Evolutionary conservation across 2,888 invertebrate species (phyloP).

Genomic region (Hirtodrosophila confusa): DNA sequence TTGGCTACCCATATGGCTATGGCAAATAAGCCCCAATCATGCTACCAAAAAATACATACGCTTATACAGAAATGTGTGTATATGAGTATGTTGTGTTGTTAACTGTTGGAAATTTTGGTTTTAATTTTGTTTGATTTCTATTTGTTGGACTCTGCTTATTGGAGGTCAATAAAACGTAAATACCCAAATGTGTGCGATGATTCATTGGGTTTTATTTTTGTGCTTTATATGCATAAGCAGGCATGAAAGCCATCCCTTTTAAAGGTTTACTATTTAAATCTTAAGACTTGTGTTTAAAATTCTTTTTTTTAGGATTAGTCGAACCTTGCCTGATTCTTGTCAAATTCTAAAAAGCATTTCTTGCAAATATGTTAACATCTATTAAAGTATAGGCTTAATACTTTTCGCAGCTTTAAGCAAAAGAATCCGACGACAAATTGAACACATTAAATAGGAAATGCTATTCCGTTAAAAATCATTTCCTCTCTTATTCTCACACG

Average conservation of each 20-base stretch:
- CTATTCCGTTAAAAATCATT: background rate
- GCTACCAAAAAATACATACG: background rate
- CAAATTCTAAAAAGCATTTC: no score
- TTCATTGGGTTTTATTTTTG: slow-evolving; percentile 44
- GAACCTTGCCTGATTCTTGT: no score
- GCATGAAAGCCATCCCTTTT: no score
- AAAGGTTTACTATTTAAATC: no score
- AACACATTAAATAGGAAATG: slow-evolving; percentile 7
- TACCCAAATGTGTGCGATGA: slow-evolving; percentile 64
- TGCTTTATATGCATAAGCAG: slow-evolving; percentile 4
- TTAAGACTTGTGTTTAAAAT: no score
- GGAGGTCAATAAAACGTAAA: slow-evolving; percentile 78
- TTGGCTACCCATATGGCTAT: slow-evolving; percentile 45
- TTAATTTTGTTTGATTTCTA: slow-evolving; percentile 58
- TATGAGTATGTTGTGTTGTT: slow-evolving; percentile 15
- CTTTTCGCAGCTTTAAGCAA: no score
- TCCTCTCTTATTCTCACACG: background rate
- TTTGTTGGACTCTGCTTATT: slow-evolving; percentile 51
- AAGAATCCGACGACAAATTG: no score
- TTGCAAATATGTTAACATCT: no score
- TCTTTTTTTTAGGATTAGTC: no score
- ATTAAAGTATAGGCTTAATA: no score
- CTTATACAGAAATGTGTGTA: slow-evolving; percentile 2
- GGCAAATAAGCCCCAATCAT: slow-evolving; percentile 31
- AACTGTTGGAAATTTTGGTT: slow-evolving; percentile 54